phyloP scores from a whole-genome alignment of 2,113 vertebrate genomes.

The Cranoglanis bouderius region DNA sequence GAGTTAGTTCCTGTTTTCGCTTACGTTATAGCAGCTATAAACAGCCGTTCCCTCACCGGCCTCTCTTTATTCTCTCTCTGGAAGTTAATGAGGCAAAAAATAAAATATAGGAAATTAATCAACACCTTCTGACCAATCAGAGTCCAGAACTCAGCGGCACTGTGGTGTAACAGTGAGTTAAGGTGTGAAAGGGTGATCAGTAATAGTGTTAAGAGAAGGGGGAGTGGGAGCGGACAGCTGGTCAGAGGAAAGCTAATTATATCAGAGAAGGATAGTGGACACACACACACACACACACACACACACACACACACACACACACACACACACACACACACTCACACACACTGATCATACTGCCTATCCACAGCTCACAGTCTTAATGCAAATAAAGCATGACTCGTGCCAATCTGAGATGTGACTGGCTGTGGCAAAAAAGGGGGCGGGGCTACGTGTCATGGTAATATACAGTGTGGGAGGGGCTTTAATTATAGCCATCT shows the following conservation, averaged over 20 bases:
- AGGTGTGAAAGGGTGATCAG: too few relatives aligned
- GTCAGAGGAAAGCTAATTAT: neutral
- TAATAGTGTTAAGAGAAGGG: neutral
- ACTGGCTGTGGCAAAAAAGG: neutral
- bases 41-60: neutral
- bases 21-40: neutral
- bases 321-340: neutral
- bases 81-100: too few relatives aligned
- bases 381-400: neutral
- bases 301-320: neutral
- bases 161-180: neutral
- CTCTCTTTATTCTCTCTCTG: neutral
- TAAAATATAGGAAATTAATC: neutral
- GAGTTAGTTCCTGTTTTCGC: neutral
- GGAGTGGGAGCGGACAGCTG: slow-evolving; percentile 6
- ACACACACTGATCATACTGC: neutral
- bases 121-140: neutral
- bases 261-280: neutral
- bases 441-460: neutral
- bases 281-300: slow-evolving; percentile 5
- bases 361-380: neutral
- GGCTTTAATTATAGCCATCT: neutral
- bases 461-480: slow-evolving; percentile 13
- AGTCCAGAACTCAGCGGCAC: neutral
- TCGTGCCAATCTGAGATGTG: neutral